Conservation (phyloP, 1,140 invertebrate species). For the Rhopalosiphum maidis region DNA sequence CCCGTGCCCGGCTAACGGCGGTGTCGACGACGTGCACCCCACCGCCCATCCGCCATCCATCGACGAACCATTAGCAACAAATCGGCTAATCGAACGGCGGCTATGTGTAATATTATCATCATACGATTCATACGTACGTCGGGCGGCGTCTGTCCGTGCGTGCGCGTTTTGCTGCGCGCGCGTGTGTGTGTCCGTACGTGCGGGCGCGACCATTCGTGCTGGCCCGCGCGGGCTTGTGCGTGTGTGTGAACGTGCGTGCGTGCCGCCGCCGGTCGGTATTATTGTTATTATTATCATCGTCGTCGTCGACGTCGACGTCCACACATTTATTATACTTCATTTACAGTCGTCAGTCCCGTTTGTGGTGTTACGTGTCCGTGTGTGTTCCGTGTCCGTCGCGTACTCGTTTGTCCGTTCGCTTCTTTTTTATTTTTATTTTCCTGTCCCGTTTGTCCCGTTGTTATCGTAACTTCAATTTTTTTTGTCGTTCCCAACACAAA, state of each 20-base stretch:
- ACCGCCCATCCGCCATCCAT: not conserved
- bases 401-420: not conserved
- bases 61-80: not conserved
- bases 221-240: not conserved
- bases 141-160: not conserved
- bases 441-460: not conserved
- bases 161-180: not conserved
- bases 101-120: not conserved
- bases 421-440: not conserved
- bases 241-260: not conserved
- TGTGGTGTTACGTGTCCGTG: constrained; percentile 43
- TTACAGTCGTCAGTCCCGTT: constrained; percentile 36
- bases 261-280: not conserved
- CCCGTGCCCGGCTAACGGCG: not conserved
- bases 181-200: too few species aligned
- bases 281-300: not conserved
- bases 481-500: not conserved
- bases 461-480: not conserved
- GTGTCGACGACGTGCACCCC: too few species aligned
- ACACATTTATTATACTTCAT: not conserved
- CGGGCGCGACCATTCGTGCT: not conserved
- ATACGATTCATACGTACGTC: too few species aligned
- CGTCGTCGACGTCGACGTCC: not conserved
- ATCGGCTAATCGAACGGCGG: constrained; percentile 27
- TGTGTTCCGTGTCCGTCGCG: constrained; percentile 39